Conservation (phyloP, 2,888 invertebrate genomes). For the Phytoseiulus persimilis region DNA sequence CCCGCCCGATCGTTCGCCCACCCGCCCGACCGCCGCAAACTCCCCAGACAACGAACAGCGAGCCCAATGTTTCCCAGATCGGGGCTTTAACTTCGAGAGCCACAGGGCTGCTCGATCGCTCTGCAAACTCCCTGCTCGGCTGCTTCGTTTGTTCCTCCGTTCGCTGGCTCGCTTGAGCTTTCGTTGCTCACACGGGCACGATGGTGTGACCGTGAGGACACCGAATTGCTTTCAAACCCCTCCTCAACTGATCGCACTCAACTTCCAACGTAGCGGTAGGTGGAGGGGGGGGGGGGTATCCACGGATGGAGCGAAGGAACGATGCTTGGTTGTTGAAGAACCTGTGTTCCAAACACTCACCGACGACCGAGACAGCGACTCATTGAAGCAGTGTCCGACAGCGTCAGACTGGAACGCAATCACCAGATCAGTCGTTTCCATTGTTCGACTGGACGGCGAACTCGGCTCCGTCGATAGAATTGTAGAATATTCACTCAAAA, state of each 20-base stretch:
- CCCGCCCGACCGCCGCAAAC: neutral
- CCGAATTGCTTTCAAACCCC: constrained; percentile 9
- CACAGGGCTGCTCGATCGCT: neutral
- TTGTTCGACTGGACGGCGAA: too few species aligned
- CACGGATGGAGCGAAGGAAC: too few species aligned
- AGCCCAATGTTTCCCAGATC: neutral
- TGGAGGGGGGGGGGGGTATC: too few species aligned
- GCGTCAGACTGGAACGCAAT: too few species aligned
- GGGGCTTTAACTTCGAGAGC: neutral
- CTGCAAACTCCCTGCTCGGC: neutral
- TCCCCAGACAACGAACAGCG: neutral
- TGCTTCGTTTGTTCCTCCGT: neutral
- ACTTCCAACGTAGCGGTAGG: neutral
- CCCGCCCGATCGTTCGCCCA: neutral
- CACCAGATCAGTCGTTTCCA: too few species aligned
- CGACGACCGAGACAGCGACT: too few species aligned
- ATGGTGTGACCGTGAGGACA: neutral
- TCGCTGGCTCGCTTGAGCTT: neutral
- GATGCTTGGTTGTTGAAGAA: too few species aligned
- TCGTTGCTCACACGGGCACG: neutral
- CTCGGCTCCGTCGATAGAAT: too few species aligned
- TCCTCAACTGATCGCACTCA: neutral
- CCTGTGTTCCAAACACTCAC: too few species aligned
- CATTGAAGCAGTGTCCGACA: too few species aligned
- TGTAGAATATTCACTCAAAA: too few species aligned